A percentile compares a stretch with the other conserved stretches of the same genome.
These are phyloP conservation scores for Taurulus bubalis DNA, from an alignment of 2,113 vertebrate species.

Conservation along the genomic window DNA sequence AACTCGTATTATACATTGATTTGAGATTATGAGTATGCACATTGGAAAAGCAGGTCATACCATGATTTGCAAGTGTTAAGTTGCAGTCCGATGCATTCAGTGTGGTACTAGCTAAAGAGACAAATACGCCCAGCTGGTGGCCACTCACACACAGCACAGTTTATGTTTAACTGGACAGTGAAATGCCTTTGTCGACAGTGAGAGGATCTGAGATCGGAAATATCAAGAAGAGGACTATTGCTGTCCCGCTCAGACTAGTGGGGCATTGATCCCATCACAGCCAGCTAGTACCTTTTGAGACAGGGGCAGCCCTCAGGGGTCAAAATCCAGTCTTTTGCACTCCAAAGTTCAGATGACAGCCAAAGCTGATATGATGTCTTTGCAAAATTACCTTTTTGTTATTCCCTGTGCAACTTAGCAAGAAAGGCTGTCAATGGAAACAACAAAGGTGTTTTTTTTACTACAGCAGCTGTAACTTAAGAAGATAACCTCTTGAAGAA, in stretches of 20 bases:
- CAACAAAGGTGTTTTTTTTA: background rate
- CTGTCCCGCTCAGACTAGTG: too few species aligned
- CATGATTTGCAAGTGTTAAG: background rate
- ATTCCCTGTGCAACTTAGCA: background rate
- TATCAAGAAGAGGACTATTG: too few species aligned
- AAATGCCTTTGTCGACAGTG: too few species aligned
- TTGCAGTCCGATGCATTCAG: background rate
- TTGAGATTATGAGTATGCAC: background rate
- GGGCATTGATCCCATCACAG: too few species aligned
- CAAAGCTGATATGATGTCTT: background rate
- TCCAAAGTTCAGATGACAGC: background rate
- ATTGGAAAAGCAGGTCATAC: background rate
- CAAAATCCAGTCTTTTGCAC: too few species aligned
- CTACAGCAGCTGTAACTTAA: background rate
- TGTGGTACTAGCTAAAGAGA: background rate
- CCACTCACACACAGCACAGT: too few species aligned
- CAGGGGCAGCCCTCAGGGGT: too few species aligned
- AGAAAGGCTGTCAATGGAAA: background rate
- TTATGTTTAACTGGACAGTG: background rate
- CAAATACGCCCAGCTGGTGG: background rate
- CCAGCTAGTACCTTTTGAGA: too few species aligned
- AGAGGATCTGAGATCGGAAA: too few species aligned
- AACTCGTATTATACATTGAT: background rate
- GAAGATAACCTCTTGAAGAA: background rate
- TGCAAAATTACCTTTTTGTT: background rate